Base-by-base conservation (phyloP, 2,888 invertebrate genomes). In the Troides helena region DNA sequence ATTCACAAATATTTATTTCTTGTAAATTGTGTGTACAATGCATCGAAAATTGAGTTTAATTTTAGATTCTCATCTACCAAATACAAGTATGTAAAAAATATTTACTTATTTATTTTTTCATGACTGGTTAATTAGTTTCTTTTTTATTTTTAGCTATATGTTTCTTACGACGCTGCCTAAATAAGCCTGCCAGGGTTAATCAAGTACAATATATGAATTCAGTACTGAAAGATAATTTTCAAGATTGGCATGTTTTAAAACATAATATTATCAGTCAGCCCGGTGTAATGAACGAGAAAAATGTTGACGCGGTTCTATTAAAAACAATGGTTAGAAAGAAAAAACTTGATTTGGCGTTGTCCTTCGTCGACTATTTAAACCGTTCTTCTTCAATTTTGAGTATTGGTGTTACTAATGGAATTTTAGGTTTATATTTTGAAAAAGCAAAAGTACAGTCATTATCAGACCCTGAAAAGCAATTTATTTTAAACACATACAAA, bases 231-330 rank as follows among this genome's bases (percentile, higher is more conserved):
- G 79, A 74, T n/a, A 77, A 76, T 50, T 72, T 74, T 18, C 70
- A 76, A 77, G 88, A 90, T 70, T 94, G 94, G 93, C 70, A 77
- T 5, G 66, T 74, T 59, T 74, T 94, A 23, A 93, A 93, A 80
- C 78, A 84, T 50, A 81, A 88, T 72, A 75, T 93, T 61, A 76
- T 94, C 21, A 79, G 83, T 1, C 84, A 82, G 72, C 78, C 75
- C 60, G 88, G 88, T n/a, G 78, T 78, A 50, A 76, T 93, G 18
- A 93, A 86, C 62, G 73, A 85, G 58, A 86, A 88, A 58, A 95
- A 94, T 80, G 85, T 95, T 50, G 95, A 96, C 85, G 93, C 94
- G 53, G 80, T 93, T 0, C 89, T 96, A 57, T 79, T 96, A 57
- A 93, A 94, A 69, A 77, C 90, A 25, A 94, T 95, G 82, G 78